Percentiles rank a stretch among this genome's conserved stretches.
These are phyloP conservation scores for Drosophila neoperkinsi DNA, from an alignment of 2,888 invertebrate genomes.

Conservation along the genomic window DNA sequence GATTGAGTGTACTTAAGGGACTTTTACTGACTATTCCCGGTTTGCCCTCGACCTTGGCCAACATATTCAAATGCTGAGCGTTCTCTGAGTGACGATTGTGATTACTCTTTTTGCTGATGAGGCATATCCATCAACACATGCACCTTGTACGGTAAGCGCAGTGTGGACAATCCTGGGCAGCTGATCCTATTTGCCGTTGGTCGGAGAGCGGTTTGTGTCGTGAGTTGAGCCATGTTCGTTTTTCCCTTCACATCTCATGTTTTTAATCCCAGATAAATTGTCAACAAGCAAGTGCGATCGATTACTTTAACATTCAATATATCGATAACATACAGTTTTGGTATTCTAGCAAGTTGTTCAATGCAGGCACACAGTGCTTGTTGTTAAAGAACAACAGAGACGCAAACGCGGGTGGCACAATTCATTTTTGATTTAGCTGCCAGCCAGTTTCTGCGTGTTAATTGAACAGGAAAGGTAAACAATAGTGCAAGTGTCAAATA, in stretches of 20 bases:
- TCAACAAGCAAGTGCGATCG: background rate
- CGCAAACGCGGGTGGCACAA: slow-evolving; percentile 23
- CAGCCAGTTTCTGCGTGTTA: slow-evolving; percentile 24
- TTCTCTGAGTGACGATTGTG: background rate
- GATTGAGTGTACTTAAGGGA: background rate
- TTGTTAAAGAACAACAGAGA: slow-evolving; percentile 43
- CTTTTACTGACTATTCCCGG: background rate
- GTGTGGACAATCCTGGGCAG: slow-evolving; percentile 6
- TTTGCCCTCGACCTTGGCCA: background rate
- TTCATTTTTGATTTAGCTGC: slow-evolving; percentile 49
- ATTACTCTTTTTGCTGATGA: background rate
- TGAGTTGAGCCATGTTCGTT: slow-evolving; percentile 7
- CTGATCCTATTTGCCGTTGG: slow-evolving; percentile 10
- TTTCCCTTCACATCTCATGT: background rate
- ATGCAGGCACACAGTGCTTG: slow-evolving; percentile 28
- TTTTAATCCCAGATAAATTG: background rate
- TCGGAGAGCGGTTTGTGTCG: slow-evolving; percentile 22
- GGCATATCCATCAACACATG: background rate
- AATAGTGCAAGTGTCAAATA: slow-evolving; percentile 27
- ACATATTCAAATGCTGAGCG: background rate
- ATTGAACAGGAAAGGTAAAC: slow-evolving; percentile 47
- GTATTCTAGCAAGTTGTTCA: slow-evolving; percentile 22
- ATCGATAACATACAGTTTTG: slow-evolving; percentile 28
- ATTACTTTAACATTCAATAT: background rate
- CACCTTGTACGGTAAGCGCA: slow-evolving; percentile 14